Evolutionary conservation across 1,140 invertebrate genomes (phyloP), one percentile per base, ranked within the genome.

Genomic region (Sinella curviseta): DNA sequence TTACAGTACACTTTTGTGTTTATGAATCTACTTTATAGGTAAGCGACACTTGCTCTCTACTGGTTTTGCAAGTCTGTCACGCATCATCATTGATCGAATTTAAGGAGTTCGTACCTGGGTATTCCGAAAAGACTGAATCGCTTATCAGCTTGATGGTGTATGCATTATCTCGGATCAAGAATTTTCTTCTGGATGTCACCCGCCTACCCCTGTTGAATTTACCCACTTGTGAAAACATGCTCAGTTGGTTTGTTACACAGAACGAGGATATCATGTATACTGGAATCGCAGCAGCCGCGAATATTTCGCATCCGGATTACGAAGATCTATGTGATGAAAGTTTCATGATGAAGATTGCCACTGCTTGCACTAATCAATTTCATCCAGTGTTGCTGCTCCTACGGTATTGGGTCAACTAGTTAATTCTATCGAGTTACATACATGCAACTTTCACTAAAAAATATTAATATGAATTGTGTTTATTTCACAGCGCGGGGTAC

Each of bases 41-140:
- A 14, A 70, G 1, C 65, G 65, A 70, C 24, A 70, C 28, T n/a
- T 12, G 31, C 65, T 30, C 26, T 8, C 65, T 70, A 1, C 12
- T 70, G 8, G 31, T 70, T 31, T n/a, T 70, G 65, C 26, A 30
- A 70, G 30, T 70, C 8, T 14, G 31, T 33, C 65, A 33, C 8
- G 65, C 65, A 70, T 33, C 26, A 30, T 8, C 28, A 4, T 24
- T 31, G 65, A 70, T n/a, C 12, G 65, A 70, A 70, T 33, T 70
- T 30, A 30, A 33, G 31, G 65, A 70, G 24, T 70, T 70, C n/a
- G 65, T 70, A 70, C 26, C 65, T 70, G 65, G 65, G 12, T 33
- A 33, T 33, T 33, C 31, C 31, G 65, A 70, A 70, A 70, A 70
- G 65, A 70, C 65, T 70, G 65, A 70, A n/a, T 70, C 65, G 1